These are phyloP conservation scores for Apotomis betuletana DNA, from an alignment of 2,888 invertebrate species.

Conservation along the genomic window DNA sequence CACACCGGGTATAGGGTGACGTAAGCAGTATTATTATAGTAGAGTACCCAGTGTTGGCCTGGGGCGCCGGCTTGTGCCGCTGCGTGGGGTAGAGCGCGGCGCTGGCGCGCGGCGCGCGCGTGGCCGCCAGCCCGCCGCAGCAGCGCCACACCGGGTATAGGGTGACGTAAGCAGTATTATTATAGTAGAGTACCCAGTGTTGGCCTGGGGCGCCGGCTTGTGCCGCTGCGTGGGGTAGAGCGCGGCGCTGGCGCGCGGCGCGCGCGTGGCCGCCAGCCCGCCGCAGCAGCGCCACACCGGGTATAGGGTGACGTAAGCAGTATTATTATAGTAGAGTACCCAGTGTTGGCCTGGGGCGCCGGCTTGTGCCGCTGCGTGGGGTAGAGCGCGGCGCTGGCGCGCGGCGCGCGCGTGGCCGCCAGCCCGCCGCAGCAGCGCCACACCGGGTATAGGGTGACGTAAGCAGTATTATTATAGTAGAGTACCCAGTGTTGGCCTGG, in stretches of 20 bases:
- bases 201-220: conserved; percentile 40
- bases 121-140: conserved; percentile 53
- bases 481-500: conserved; percentile 42
- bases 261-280: conserved; percentile 47
- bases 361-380: neutral
- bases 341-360: conserved; percentile 42
- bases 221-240: conserved; percentile 18
- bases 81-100: conserved; percentile 38
- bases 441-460: too few species aligned
- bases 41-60: conserved; percentile 40
- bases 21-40: too few species aligned
- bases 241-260: conserved; percentile 44
- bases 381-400: conserved; percentile 42
- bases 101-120: conserved; percentile 46
- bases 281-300: conserved; percentile 62
- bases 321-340: conserved; percentile 15
- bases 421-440: conserved; percentile 61
- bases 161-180: too few species aligned
- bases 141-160: conserved; percentile 53
- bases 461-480: too few species aligned
- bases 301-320: too few species aligned
- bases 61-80: conserved; percentile 26
- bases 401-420: conserved; percentile 47
- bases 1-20: too few species aligned
- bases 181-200: conserved; percentile 28